Conservation (phyloP, 2,113 vertebrate genomes). For the Mus spicilegus region DNA sequence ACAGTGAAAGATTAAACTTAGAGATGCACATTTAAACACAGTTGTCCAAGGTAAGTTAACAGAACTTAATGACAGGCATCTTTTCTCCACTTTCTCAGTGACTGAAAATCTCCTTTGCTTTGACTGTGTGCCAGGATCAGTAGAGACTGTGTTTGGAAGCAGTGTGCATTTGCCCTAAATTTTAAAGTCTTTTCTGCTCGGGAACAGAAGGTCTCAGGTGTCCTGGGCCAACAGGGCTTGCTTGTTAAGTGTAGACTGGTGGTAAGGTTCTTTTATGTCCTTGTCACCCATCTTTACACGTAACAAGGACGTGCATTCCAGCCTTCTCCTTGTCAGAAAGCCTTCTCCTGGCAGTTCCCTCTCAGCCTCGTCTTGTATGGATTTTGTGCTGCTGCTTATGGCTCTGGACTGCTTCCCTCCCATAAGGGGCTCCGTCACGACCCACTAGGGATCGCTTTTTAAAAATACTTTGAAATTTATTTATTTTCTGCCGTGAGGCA, state of each 20-base stretch:
- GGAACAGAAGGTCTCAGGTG: not conserved
- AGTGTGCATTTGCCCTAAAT: not conserved
- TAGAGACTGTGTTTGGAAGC: not conserved
- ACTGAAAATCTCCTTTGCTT: slow-evolving; percentile 19
- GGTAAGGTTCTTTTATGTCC: not conserved
- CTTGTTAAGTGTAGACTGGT: not conserved
- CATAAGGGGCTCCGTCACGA: slow-evolving; percentile 65
- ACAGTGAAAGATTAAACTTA: not conserved
- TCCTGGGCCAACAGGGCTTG: slow-evolving; percentile 20
- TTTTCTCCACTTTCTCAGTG: not conserved
- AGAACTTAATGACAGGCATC: not conserved
- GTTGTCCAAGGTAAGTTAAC: not conserved
- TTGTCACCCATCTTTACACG: not conserved
- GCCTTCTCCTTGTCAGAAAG: not conserved
- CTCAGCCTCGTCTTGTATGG: not conserved
- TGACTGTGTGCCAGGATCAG: not conserved
- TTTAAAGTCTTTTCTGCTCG: not conserved
- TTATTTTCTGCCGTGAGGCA: slow-evolving; percentile 68
- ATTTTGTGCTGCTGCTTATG: slow-evolving; percentile 61
- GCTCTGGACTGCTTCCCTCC: slow-evolving; percentile 50
- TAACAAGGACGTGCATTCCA: not conserved
- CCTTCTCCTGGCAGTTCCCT: slow-evolving; percentile 35
- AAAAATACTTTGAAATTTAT: slow-evolving; percentile 72
- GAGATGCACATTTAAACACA: not conserved
- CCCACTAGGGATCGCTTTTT: slow-evolving; percentile 70